These are phyloP conservation scores for Pseudomyrmex concolor DNA, from an alignment of 1,140 invertebrate species.

Conservation along the genomic window DNA sequence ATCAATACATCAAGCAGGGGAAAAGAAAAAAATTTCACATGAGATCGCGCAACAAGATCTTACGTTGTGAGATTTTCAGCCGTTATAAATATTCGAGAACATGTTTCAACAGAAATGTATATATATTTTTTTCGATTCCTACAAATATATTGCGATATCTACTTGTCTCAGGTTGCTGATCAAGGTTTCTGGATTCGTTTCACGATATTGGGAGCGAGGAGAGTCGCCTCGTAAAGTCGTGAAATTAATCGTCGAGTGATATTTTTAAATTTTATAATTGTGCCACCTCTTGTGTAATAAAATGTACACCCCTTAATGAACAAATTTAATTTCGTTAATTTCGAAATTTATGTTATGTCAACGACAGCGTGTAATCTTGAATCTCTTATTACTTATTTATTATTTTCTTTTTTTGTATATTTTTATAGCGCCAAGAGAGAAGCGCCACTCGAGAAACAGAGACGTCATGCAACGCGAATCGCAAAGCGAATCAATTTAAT, in stretches of 20 bases:
- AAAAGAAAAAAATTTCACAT: no score
- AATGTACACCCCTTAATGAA: neutral
- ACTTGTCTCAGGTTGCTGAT: slow-evolving; percentile 18
- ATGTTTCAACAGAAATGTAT: no score
- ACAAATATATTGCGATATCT: slow-evolving; percentile 3
- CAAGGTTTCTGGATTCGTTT: slow-evolving; percentile 27
- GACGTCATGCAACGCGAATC: slow-evolving; percentile 1
- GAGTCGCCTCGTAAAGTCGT: neutral
- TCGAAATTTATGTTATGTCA: slow-evolving; percentile 5
- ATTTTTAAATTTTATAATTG: neutral
- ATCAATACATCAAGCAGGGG: no score
- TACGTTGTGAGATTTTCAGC: no score
- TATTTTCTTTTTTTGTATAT: neutral
- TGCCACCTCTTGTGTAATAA: neutral
- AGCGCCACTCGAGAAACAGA: slow-evolving; percentile 6
- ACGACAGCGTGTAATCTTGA: neutral
- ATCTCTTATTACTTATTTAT: no score
- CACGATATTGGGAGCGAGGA: slow-evolving; percentile 25
- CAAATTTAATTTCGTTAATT: neutral
- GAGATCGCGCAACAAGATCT: no score
- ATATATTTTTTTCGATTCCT: no score
- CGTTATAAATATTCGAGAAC: no score
- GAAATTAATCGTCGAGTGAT: neutral
- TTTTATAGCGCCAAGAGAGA: neutral
- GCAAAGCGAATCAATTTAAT: slow-evolving; percentile 21